Evolutionary conservation across 2,888 invertebrate genomes (phyloP).

Genomic region (Apotomis turbidana): DNA sequence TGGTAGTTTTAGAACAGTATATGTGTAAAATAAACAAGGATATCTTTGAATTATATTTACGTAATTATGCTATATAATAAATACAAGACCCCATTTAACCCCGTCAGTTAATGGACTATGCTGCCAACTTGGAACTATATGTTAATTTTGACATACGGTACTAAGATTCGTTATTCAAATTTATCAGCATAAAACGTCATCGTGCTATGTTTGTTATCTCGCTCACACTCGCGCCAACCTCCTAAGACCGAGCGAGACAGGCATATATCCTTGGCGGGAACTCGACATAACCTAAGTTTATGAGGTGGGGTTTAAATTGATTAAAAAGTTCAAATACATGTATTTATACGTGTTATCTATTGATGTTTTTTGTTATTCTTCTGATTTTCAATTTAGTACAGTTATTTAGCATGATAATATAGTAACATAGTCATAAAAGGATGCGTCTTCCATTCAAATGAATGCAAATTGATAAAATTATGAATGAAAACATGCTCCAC

Average conservation of each 20-base stretch:
- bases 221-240: neutral
- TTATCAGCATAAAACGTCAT: constrained; percentile 33
- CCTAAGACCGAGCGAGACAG: constrained; percentile 19
- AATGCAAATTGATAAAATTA: constrained; percentile 11
- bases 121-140: neutral
- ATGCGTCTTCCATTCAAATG: neutral
- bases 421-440: neutral
- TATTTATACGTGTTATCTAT: neutral
- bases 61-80: too few species aligned
- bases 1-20: too few species aligned
- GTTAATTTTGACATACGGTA: neutral
- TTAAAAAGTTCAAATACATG: neutral
- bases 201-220: constrained; percentile 31
- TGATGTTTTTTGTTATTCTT: too few species aligned
- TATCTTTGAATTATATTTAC: too few species aligned
- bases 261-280: constrained; percentile 39
- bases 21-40: too few species aligned
- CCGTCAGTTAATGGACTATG: neutral
- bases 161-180: constrained; percentile 39
- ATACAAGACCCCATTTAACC: too few species aligned
- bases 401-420: too few species aligned
- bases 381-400: too few species aligned
- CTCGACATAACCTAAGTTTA: constrained; percentile 24
- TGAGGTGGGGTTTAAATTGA: neutral
- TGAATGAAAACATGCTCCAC: constrained; percentile 21